A percentile compares a stretch with the other conserved stretches of the same genome.
Conservation (phyloP, 2,113 vertebrate species). For the Oreochromis niloticus region DNA sequence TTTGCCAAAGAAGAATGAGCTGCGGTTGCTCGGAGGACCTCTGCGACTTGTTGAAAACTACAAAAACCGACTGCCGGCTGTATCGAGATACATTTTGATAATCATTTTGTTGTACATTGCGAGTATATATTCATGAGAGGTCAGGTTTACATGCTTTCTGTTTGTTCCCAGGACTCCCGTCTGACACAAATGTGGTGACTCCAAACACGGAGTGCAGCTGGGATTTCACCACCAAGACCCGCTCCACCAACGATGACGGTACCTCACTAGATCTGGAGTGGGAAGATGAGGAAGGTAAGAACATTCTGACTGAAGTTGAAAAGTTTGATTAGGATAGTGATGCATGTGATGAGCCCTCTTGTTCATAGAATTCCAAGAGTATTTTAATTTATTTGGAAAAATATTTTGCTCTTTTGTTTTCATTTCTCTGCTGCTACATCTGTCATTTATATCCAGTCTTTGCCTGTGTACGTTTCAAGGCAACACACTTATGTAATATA, state of each 20-base stretch:
- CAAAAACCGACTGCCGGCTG: not conserved
- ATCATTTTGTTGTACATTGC: not conserved
- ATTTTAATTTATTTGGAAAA: not conserved
- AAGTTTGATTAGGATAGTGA: not conserved
- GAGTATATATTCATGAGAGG: not conserved
- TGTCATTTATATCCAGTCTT: not conserved
- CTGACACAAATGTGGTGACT: conserved; percentile 85
- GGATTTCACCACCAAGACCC: conserved; percentile 92
- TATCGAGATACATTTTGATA: not conserved
- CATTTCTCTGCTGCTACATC: not conserved
- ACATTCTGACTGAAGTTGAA: not conserved
- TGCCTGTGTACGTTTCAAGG: not conserved
- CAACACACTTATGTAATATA: not conserved
- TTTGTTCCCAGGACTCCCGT: conserved; percentile 80
- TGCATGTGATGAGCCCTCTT: not conserved
- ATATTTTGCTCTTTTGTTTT: not conserved
- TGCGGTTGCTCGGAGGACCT: not conserved
- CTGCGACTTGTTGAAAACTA: not conserved
- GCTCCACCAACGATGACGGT: conserved; percentile 89
- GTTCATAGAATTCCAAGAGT: not conserved
- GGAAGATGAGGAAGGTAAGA: conserved; percentile 96
- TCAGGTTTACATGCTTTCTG: not conserved
- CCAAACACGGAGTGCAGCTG: conserved; percentile 95
- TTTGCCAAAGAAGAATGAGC: not conserved
- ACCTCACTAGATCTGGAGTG: conserved; percentile 95